These are phyloP conservation scores for Mythimna ferrago DNA, from an alignment of 2,888 invertebrate genomes.

Conservation along the genomic window DNA sequence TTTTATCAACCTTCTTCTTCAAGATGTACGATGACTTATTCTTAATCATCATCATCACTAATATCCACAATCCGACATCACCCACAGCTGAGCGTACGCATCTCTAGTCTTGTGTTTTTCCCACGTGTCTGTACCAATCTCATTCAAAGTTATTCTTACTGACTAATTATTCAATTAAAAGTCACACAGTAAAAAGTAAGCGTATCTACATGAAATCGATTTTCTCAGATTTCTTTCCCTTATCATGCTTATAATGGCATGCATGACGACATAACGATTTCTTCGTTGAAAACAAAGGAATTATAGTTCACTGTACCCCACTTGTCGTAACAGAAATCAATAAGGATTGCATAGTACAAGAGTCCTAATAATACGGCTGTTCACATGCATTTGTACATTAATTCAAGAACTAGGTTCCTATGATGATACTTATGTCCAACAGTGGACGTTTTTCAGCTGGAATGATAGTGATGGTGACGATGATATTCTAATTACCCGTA, in stretches of 20 bases:
- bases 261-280: constrained; percentile 14
- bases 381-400: constrained; percentile 54
- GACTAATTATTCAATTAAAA: background rate
- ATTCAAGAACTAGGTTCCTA: constrained; percentile 3
- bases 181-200: background rate
- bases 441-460: too few relatives aligned
- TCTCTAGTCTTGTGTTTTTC: too few relatives aligned
- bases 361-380: constrained; percentile 62
- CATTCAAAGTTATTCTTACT: too few relatives aligned
- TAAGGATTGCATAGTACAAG: constrained; percentile 59
- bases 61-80: too few relatives aligned
- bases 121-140: too few relatives aligned
- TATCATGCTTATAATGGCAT: background rate
- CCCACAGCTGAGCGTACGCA: too few relatives aligned
- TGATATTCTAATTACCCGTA: background rate
- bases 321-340: constrained; percentile 70
- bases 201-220: background rate
- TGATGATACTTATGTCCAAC: too few relatives aligned
- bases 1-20: too few relatives aligned
- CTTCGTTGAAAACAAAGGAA: constrained; percentile 50
- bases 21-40: too few relatives aligned
- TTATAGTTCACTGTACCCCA: constrained; percentile 63
- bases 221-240: background rate
- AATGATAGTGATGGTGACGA: too few relatives aligned
- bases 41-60: too few relatives aligned